Conservation (phyloP, 2,888 invertebrate species). For the Pristionchus arcanus region DNA sequence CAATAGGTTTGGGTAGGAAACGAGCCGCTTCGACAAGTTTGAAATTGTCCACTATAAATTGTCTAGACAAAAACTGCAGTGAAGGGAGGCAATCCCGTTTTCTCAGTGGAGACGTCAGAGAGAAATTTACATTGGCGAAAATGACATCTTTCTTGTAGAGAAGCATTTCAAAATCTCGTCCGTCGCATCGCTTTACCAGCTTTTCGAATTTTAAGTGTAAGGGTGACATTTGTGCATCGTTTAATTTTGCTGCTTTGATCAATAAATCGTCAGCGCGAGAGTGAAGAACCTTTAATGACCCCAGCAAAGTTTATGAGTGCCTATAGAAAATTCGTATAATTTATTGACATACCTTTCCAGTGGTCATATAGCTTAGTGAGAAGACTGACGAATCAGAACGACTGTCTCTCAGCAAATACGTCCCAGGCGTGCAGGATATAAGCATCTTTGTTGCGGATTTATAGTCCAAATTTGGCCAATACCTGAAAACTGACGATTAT, state of each 20-base stretch:
- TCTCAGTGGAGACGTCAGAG: neutral
- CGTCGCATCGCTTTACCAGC: conserved; percentile 28
- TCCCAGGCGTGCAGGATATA: conserved; percentile 64
- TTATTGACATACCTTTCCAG: conserved; percentile 13
- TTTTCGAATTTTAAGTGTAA: conserved; percentile 16
- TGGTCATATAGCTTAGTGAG: conserved; percentile 62
- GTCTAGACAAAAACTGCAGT: conserved; percentile 22
- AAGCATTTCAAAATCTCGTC: conserved; percentile 35
- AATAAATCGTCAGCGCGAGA: conserved; percentile 26
- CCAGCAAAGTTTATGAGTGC: neutral
- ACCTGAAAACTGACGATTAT: conserved; percentile 84
- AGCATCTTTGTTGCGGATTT: conserved; percentile 85
- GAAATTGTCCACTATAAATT: neutral
- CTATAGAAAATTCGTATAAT: too few relatives aligned
- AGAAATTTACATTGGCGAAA: neutral
- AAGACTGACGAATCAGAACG: conserved; percentile 60
- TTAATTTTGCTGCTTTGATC: neutral
- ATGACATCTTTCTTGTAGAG: conserved; percentile 28
- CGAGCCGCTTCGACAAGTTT: neutral
- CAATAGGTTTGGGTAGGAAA: neutral
- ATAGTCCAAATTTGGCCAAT: conserved; percentile 89
- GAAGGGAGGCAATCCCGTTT: conserved; percentile 47
- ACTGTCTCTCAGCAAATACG: conserved; percentile 73
- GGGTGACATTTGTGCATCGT: neutral
- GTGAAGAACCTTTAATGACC: conserved; percentile 19